Conservation (phyloP, 1,140 invertebrate species). For the Thalassaphorura encarpata region DNA sequence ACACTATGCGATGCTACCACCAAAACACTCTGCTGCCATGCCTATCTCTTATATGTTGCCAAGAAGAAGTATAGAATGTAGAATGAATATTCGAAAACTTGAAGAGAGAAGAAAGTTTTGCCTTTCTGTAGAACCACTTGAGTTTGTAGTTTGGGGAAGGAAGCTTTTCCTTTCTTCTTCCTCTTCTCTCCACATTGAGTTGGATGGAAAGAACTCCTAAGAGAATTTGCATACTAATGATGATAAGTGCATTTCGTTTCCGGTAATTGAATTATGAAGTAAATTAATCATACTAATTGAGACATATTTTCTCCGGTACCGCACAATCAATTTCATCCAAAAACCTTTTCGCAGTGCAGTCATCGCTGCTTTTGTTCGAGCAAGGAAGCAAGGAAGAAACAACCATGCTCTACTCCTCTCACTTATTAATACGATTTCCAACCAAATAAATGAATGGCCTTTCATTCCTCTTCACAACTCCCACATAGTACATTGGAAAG, state of each 20-base stretch:
- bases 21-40: too few species aligned
- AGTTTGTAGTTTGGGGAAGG: not conserved
- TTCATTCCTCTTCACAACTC: too few species aligned
- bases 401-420: not conserved
- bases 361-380: not conserved
- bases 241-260: constrained; percentile 32
- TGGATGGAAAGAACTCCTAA: constrained; percentile 1
- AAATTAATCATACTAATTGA: constrained; percentile 32
- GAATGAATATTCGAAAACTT: too few species aligned
- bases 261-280: constrained; percentile 32
- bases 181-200: not conserved
- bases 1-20: too few species aligned
- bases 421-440: not conserved
- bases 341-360: too few species aligned
- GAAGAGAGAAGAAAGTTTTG: not conserved
- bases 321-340: constrained; percentile 12
- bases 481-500: too few species aligned
- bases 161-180: not conserved
- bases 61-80: too few species aligned
- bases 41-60: too few species aligned
- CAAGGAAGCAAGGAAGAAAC: not conserved
- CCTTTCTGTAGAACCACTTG: too few species aligned
- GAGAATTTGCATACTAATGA: constrained; percentile 32
- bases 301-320: constrained; percentile 27
- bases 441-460: not conserved